Base-by-base conservation (phyloP, 2,113 vertebrate genomes). In the Tor tambroides region DNA sequence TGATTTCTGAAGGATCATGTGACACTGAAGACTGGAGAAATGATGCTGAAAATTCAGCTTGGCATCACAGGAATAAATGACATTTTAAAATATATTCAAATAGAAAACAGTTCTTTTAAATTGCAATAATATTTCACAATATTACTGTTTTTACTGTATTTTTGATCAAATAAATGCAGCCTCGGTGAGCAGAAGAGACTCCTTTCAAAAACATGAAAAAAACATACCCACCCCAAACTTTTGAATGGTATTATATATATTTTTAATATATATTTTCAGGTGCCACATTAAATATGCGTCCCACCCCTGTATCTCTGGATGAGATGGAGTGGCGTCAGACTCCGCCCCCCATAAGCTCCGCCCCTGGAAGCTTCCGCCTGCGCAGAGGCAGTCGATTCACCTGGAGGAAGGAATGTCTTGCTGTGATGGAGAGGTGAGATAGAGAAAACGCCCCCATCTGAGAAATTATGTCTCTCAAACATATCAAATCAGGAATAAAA, bases 251-350 rank as follows among this genome's bases (percentile, higher is more conserved):
- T 14, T 2, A 2, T 30, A 30, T 67, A n/a, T n/a, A 59, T 59
- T 54, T 19, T 19, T 59, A 1, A 59, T 59, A n/a, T 21, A 30
- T 67, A 15, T 63, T 11, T 26, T 65, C 90, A 99, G 98, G 98
- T 94, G 98, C 98, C 82, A 99, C 98, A 1, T 93, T 99, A 86
- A 99, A 97, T 94, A 99, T 99, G 98, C 96, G 98, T 82, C 97
- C 97, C 0, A 96, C 98, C 84, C 97, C 97, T 1, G 92, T 98
- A 89, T 94, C 97, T n/a, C 77, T 98, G 92, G 98, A 99, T 91
- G 98, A 99, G 88, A 96, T 97, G 87, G 98, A 99, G 91, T 99
- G 98, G 98, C 96, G 97, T 92, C 98, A 99, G 92, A 98, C 98
- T 0, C 97, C 97, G 54, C 97, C 98, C 12, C 97, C 98, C 5